Evolutionary conservation across 2,113 vertebrate species (phyloP).

Genomic region (Puma concolor): DNA sequence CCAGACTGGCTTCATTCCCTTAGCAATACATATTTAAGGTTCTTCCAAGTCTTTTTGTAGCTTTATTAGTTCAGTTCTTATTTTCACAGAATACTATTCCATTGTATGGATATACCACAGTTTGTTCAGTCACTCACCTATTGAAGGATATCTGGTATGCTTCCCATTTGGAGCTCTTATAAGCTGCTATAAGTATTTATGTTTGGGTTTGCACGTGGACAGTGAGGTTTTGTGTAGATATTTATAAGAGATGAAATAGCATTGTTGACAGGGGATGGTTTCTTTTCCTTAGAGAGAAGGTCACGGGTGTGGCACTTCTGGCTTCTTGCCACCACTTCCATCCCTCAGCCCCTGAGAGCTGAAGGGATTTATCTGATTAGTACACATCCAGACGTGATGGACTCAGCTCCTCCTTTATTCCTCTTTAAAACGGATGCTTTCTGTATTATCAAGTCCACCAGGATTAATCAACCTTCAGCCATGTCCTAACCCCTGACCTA

Average conservation of each 20-base stretch:
- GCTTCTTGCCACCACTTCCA: not conserved
- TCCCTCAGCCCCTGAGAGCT: not conserved
- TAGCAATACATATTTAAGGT: not conserved
- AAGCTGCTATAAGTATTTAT: not conserved
- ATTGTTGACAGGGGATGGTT: not conserved
- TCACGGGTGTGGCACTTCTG: not conserved
- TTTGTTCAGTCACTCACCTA: not conserved
- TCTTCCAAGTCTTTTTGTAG: not conserved
- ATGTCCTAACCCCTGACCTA: not conserved
- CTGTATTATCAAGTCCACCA: not conserved
- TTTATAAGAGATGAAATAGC: not conserved
- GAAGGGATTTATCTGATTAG: not conserved
- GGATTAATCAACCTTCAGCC: not conserved
- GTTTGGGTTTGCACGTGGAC: not conserved
- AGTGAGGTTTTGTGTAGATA: not conserved
- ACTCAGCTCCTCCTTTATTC: not conserved
- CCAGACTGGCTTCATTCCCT: not conserved
- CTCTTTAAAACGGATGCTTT: not conserved
- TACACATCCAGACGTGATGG: rapidly evolving
- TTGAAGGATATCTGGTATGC: not conserved
- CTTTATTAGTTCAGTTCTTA: not conserved
- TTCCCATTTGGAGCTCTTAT: not conserved
- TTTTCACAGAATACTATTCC: not conserved
- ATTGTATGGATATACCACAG: not conserved
- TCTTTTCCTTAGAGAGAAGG: not conserved